Conservation (phyloP, 2,888 invertebrate species). For the Thymelicus lineola region DNA sequence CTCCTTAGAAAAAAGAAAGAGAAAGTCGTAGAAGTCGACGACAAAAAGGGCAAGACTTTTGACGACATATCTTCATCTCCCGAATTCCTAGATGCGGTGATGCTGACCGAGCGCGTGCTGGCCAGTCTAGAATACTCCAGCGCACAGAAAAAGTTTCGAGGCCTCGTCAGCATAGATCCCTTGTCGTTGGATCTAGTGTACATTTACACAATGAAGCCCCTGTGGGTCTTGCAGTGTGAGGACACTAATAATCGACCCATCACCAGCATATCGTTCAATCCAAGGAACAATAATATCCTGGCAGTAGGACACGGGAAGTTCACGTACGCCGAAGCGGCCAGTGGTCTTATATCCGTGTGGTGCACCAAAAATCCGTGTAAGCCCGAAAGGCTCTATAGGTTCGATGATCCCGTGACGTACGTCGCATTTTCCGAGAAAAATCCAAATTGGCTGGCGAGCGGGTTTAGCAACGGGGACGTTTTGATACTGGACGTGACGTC, state of each 20-base stretch:
- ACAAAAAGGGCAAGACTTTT: slow-evolving; percentile 56
- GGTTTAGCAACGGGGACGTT: slow-evolving; percentile 90
- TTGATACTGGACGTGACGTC: slow-evolving; percentile 89
- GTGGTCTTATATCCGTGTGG: slow-evolving; percentile 91
- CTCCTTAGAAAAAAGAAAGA: slow-evolving; percentile 64
- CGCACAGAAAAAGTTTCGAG: slow-evolving; percentile 90
- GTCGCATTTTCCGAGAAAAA: slow-evolving; percentile 88
- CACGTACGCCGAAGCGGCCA: slow-evolving; percentile 81
- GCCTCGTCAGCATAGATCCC: slow-evolving; percentile 86
- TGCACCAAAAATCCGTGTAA: slow-evolving; percentile 92
- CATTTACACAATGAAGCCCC: slow-evolving; percentile 86
- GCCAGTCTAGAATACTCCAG: slow-evolving; percentile 87
- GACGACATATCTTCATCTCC: slow-evolving; percentile 59
- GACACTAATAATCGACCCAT: slow-evolving; percentile 84
- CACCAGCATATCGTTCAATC: slow-evolving; percentile 87
- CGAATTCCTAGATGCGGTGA: slow-evolving; percentile 86
- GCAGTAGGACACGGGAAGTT: slow-evolving; percentile 91
- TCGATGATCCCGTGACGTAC: slow-evolving; percentile 87
- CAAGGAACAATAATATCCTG: slow-evolving; percentile 88
- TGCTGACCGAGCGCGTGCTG: slow-evolving; percentile 89
- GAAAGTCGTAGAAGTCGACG: slow-evolving; percentile 39
- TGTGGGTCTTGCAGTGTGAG: slow-evolving; percentile 88
- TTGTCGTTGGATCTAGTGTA: slow-evolving; percentile 87
- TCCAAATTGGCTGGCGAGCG: slow-evolving; percentile 90
- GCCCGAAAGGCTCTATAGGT: slow-evolving; percentile 89